Conservation (phyloP, 2,113 vertebrate species). For the Rhipidura dahli region DNA sequence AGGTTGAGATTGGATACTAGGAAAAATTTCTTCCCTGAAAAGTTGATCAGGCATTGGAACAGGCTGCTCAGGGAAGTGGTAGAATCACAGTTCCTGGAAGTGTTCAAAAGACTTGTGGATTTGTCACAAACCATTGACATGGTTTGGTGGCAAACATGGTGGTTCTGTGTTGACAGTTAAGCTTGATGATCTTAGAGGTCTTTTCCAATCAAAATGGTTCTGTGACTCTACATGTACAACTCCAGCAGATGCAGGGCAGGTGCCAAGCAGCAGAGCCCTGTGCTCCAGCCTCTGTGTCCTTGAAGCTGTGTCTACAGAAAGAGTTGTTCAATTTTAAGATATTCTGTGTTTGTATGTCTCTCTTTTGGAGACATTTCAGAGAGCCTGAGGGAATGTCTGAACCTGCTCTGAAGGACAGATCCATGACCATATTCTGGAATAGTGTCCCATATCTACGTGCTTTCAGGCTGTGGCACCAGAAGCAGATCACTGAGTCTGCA, state of each 20-base stretch:
- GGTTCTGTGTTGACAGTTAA: too few relatives aligned
- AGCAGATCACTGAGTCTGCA: neutral
- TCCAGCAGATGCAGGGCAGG: neutral
- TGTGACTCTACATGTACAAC: neutral
- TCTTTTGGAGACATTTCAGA: neutral
- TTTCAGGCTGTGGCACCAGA: neutral
- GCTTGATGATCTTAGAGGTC: too few relatives aligned
- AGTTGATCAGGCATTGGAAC: neutral
- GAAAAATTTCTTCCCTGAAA: neutral
- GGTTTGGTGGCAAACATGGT: rapidly evolving
- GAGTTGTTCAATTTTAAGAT: neutral
- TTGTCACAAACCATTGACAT: too few relatives aligned
- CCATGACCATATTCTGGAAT: neutral
- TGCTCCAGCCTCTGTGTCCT: neutral
- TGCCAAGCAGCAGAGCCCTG: neutral
- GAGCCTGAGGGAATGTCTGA: neutral
- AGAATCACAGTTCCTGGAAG: neutral
- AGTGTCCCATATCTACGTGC: rapidly evolving
- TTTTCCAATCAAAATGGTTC: neutral
- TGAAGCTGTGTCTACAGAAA: neutral
- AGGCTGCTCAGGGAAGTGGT: neutral
- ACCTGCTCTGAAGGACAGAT: neutral
- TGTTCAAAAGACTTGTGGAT: neutral
- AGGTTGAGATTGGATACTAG: neutral
- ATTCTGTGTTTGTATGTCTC: neutral